Evolutionary conservation across 2,113 vertebrate genomes (phyloP).

Genomic region (Hipposideros armiger): DNA sequence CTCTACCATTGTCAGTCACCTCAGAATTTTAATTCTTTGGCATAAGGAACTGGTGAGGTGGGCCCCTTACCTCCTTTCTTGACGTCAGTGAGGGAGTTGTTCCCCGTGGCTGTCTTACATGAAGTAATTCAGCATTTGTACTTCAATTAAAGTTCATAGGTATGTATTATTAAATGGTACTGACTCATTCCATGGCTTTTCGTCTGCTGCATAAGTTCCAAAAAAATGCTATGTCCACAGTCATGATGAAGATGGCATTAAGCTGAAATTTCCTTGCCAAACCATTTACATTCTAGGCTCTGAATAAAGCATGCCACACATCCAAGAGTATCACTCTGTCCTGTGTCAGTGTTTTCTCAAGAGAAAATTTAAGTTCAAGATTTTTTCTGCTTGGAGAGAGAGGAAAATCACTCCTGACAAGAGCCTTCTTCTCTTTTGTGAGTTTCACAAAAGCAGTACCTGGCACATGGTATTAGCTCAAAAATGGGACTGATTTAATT

Average conservation of each 20-base stretch:
- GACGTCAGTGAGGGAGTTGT: conserved; percentile 74
- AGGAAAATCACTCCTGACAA: background rate
- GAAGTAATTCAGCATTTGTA: conserved; percentile 78
- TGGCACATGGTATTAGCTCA: too few species aligned
- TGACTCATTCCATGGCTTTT: conserved; percentile 74
- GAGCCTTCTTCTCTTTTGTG: background rate
- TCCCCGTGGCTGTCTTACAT: conserved; percentile 73
- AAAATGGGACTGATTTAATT: background rate
- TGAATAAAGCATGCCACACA: background rate
- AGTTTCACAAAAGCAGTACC: background rate
- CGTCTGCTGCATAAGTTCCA: conserved; percentile 58
- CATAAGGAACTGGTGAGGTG: conserved; percentile 33
- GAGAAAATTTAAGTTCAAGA: background rate
- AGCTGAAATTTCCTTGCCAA: conserved; percentile 20
- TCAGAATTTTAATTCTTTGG: conserved; percentile 55
- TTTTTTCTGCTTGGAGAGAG: background rate
- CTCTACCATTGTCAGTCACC: background rate
- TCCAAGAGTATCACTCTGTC: background rate
- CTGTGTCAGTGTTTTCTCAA: background rate
- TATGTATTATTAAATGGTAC: conserved; percentile 70
- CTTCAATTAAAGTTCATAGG: conserved; percentile 79
- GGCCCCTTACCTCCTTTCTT: conserved; percentile 58
- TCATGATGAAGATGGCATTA: background rate
- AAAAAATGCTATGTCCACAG: background rate
- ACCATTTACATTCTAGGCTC: background rate